These are phyloP conservation scores for Drosophila busckii DNA, from an alignment of 1,140 invertebrate species.

Conservation along the genomic window DNA sequence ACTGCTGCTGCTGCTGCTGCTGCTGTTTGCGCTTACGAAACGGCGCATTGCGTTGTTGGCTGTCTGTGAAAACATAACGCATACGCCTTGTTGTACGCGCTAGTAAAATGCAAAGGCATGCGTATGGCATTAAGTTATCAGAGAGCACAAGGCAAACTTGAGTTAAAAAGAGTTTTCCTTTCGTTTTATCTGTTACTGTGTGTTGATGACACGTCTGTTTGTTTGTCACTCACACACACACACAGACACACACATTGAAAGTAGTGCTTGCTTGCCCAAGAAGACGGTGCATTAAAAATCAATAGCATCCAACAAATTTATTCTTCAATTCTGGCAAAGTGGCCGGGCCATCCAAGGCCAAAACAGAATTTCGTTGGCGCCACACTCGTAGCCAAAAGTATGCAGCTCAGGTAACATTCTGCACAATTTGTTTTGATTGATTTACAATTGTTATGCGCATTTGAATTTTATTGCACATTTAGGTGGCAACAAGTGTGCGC, in stretches of 20 bases:
- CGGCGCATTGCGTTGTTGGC: slow-evolving; percentile 20
- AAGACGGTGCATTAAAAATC: slow-evolving; percentile 70
- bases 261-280: slow-evolving; percentile 43
- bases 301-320: slow-evolving; percentile 72
- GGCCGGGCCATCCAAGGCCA: slow-evolving; percentile 14
- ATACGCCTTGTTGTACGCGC: slow-evolving; percentile 23
- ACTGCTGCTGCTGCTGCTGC: slow-evolving; percentile 12
- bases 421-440: no score
- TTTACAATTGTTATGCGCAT: no score
- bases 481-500: no score
- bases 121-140: slow-evolving; percentile 69
- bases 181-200: slow-evolving; percentile 4
- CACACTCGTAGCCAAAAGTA: slow-evolving; percentile 7
- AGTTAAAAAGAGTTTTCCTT: slow-evolving; percentile 34
- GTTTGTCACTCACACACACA: slow-evolving; percentile 23
- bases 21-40: no score
- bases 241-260: slow-evolving; percentile 7
- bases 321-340: slow-evolving; percentile 47
- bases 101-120: slow-evolving; percentile 50
- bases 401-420: no score
- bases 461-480: no score
- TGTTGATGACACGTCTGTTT: slow-evolving; percentile 63
- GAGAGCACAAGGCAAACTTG: slow-evolving; percentile 37
- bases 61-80: slow-evolving; percentile 16
- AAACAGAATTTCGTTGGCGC: slow-evolving; percentile 21